Percentiles rank a stretch among this genome's conserved stretches.
Evolutionary conservation across 2,113 vertebrate genomes (phyloP).

Genomic region (Noctilio leporinus): DNA sequence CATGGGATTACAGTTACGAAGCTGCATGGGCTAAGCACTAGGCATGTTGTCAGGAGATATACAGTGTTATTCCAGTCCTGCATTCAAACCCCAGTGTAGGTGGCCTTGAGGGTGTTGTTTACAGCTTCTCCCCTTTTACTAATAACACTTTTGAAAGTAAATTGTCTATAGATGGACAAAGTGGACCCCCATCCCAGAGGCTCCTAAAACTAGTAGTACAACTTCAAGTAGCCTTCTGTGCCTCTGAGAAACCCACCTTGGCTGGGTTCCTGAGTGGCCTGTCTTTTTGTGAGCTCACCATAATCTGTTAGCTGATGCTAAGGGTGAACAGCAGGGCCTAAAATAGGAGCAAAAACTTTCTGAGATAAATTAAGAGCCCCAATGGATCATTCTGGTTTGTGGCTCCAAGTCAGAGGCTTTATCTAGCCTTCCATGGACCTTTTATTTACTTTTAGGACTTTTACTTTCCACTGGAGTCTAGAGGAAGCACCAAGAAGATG

Average conservation of each 20-base stretch:
- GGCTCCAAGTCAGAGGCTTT: constrained; percentile 31
- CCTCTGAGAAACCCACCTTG: neutral
- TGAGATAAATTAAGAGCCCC: constrained; percentile 44
- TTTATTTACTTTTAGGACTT: constrained; percentile 63
- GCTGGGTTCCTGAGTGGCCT: neutral
- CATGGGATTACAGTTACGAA: neutral
- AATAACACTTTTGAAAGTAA: constrained; percentile 18
- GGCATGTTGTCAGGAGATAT: neutral
- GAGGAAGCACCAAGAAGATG: constrained; percentile 58
- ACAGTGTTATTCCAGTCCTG: neutral
- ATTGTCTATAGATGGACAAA: neutral
- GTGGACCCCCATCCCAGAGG: neutral
- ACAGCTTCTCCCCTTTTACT: neutral
- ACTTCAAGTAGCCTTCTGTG: neutral
- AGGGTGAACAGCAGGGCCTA: neutral
- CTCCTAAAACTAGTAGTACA: neutral
- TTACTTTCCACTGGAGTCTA: constrained; percentile 48
- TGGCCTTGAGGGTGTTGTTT: neutral
- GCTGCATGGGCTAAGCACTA: neutral
- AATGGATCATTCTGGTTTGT: constrained; percentile 30
- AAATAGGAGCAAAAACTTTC: constrained; percentile 29
- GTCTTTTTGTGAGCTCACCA: neutral
- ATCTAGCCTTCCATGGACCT: constrained; percentile 30
- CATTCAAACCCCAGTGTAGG: neutral
- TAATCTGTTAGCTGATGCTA: constrained; percentile 24